phyloP scores from a whole-genome alignment of 2,113 vertebrate species.

The Esox niger region DNA sequence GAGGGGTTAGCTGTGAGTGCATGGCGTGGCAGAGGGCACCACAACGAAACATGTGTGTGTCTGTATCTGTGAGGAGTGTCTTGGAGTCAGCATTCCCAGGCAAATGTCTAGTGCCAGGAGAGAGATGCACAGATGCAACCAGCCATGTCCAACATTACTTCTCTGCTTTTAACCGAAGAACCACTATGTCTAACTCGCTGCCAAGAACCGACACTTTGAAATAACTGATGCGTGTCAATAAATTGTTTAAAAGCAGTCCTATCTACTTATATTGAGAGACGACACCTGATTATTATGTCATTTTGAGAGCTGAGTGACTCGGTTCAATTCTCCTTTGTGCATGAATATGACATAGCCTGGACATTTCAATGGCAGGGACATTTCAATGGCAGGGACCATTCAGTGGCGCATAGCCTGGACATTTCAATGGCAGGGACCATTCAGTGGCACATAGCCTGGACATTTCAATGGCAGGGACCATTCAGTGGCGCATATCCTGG shows the following conservation, averaged over 20 bases:
- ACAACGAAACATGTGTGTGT: background rate
- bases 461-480: too few species aligned
- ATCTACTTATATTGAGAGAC: background rate
- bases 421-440: too few species aligned
- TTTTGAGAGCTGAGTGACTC: background rate
- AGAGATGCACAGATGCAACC: conserved; percentile 17
- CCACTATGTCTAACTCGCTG: background rate
- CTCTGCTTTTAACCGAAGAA: background rate
- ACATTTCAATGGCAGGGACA: too few species aligned
- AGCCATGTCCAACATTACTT: background rate
- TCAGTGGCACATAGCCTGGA: too few species aligned
- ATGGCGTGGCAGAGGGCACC: background rate
- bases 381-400: too few species aligned
- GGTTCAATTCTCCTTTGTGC: background rate
- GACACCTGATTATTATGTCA: background rate
- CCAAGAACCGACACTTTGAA: too few species aligned
- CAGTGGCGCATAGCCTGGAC: too few species aligned
- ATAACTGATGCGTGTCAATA: too few species aligned
- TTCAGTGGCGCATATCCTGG: too few species aligned
- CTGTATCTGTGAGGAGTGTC: background rate
- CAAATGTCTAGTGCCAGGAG: background rate
- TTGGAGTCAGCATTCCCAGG: background rate
- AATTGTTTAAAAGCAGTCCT: too few species aligned
- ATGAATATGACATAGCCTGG: too few species aligned
- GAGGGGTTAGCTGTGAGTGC: background rate